phyloP scores from a whole-genome alignment of 2,113 vertebrate genomes.

The Beaufortia kweichowensis region DNA sequence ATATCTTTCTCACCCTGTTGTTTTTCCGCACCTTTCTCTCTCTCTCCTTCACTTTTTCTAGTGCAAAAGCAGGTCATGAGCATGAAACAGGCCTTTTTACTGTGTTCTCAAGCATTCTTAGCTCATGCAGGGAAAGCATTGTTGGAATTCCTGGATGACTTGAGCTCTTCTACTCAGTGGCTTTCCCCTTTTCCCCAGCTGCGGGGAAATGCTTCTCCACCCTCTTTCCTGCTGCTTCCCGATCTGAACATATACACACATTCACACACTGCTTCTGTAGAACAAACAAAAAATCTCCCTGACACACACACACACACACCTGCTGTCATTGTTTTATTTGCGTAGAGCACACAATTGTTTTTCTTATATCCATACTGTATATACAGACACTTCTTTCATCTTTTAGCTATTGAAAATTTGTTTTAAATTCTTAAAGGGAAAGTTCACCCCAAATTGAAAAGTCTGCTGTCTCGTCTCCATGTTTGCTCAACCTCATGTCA shows the following conservation, averaged over 20 bases:
- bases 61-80: not conserved
- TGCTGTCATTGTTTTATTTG: conserved; percentile 21
- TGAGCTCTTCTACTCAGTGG: conserved; percentile 2
- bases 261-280: not conserved
- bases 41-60: conserved; percentile 3
- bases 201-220: conserved; percentile 27
- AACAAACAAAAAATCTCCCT: conserved; percentile 5
- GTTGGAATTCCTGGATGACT: conserved; percentile 64
- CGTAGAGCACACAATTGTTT: not conserved
- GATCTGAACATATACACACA: not conserved
- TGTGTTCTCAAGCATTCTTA: conserved; percentile 44
- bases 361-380: not conserved
- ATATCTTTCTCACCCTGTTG: not conserved
- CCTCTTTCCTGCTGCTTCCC: conserved; percentile 24
- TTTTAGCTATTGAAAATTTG: not conserved
- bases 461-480: too few relatives aligned
- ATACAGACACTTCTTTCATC: not conserved
- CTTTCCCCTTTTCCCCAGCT: conserved; percentile 39
- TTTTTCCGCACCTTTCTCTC: not conserved
- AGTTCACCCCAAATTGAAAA: too few relatives aligned
- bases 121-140: conserved; percentile 61
- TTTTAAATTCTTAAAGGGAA: too few relatives aligned
- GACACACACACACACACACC: conserved; percentile 5
- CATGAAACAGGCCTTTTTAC: not conserved
- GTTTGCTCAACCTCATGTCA: too few relatives aligned